These are phyloP conservation scores for Mastigias papua DNA, from an alignment of 30 jellyfish, hydroid and myxozoan species.

Conservation along the genomic window DNA sequence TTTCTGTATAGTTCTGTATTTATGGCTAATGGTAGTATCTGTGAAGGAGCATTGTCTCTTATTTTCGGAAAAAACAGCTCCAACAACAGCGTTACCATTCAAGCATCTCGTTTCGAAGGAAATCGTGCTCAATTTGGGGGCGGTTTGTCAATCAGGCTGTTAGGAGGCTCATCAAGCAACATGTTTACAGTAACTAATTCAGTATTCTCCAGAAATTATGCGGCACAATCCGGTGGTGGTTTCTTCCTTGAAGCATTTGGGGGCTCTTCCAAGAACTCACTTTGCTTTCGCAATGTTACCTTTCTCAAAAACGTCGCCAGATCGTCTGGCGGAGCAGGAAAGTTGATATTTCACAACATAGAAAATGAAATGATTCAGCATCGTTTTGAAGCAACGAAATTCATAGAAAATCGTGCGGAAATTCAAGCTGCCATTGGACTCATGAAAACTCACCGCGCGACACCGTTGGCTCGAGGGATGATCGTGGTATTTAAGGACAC, in stretches of 20 bases:
- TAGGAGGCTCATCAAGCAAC: constrained; percentile 14
- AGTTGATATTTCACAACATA: constrained; percentile 20
- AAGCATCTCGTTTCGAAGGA: constrained; percentile 18
- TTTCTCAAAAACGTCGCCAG: constrained; percentile 27
- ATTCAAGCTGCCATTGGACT: constrained; percentile 52
- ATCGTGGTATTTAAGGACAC: constrained; percentile 33
- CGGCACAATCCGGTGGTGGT: constrained; percentile 59
- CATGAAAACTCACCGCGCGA: constrained; percentile 28
- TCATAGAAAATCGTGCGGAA: constrained; percentile 49
- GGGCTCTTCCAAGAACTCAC: constrained; percentile 8
- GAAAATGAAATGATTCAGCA: constrained; percentile 7
- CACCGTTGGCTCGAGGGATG: not conserved
- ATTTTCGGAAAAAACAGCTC: constrained; percentile 12
- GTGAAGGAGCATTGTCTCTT: constrained; percentile 50
- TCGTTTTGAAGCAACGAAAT: not conserved
- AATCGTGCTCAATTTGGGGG: constrained; percentile 65
- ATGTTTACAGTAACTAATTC: constrained; percentile 1
- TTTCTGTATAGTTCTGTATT: constrained; percentile 21
- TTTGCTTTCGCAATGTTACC: not conserved
- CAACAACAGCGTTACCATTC: constrained; percentile 13
- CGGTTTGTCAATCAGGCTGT: constrained; percentile 14
- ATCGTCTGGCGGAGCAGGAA: constrained; percentile 68
- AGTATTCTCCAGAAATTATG: constrained; percentile 23
- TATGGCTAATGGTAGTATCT: not conserved
- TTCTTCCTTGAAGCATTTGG: constrained; percentile 15